Evolutionary conservation across 2,113 vertebrate species (phyloP).

Genomic region (Sclerurus mexicanus): DNA sequence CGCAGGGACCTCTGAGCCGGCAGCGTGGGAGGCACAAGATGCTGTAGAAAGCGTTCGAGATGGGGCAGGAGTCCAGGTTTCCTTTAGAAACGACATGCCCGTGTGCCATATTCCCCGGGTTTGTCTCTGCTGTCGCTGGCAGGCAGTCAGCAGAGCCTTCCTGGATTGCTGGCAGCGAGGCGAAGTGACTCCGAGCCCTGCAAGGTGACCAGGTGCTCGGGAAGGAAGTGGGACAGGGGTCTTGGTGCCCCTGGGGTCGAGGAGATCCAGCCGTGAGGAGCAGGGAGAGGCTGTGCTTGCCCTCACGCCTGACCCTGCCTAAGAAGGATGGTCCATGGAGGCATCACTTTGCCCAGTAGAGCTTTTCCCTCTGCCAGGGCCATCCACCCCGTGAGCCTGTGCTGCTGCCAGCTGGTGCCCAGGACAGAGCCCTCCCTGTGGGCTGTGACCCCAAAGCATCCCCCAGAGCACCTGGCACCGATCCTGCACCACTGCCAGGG

Average conservation of each 20-base stretch:
- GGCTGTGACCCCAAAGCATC: neutral
- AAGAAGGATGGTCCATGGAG: accelerated
- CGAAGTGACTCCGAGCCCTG: neutral
- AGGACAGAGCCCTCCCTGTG: neutral
- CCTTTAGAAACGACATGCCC: neutral
- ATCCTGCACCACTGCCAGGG: neutral
- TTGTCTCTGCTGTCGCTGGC: neutral
- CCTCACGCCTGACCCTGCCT: neutral
- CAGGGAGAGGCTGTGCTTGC: neutral
- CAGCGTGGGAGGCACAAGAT: slow-evolving; percentile 20
- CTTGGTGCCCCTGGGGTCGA: neutral
- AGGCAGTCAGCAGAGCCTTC: neutral
- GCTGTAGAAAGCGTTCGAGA: accelerated
- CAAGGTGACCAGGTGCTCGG: neutral
- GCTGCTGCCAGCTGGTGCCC: neutral
- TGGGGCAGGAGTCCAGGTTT: slow-evolving; percentile 9
- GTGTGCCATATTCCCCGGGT: neutral
- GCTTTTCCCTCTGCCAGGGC: neutral
- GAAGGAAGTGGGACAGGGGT: neutral
- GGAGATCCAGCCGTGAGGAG: neutral
- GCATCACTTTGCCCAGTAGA: neutral
- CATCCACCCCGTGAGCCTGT: neutral
- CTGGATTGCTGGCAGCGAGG: neutral
- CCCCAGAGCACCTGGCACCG: neutral
- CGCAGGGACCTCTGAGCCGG: neutral